Evolutionary conservation across 1,140 invertebrate genomes (phyloP).

Genomic region (Drosophila tristis): DNA sequence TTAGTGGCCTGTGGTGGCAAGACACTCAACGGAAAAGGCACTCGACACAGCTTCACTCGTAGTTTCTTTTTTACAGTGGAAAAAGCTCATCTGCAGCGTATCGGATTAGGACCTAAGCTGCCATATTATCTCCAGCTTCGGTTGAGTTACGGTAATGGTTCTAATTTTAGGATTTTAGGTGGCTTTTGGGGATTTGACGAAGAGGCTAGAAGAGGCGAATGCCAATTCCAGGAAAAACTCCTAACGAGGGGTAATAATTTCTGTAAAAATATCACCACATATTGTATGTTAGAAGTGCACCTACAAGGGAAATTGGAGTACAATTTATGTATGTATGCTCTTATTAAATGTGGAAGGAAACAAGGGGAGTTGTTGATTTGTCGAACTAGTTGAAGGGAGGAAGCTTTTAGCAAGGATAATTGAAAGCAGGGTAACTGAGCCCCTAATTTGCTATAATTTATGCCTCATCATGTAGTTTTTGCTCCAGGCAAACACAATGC

Average conservation of each 20-base stretch:
- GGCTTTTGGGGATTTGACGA: neutral
- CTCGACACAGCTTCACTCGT: no score
- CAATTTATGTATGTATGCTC: conserved; percentile 6
- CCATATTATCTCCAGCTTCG: conserved; percentile 13
- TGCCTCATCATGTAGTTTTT: no score
- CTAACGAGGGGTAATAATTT: conserved; percentile 1
- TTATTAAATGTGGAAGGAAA: neutral
- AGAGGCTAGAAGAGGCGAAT: conserved; percentile 10
- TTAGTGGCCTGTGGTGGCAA: conserved; percentile 11
- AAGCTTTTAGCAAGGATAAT: no score
- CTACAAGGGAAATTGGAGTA: neutral
- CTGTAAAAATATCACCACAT: conserved; percentile 18
- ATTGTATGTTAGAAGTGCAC: conserved; percentile 1
- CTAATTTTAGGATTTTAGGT: neutral
- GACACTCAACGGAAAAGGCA: no score
- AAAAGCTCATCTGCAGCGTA: neutral
- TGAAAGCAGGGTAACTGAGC: no score
- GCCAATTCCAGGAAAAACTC: conserved; percentile 3
- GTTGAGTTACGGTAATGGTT: neutral
- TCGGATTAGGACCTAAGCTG: conserved; percentile 16
- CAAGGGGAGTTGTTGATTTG: no score
- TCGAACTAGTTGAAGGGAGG: no score
- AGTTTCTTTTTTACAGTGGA: neutral
- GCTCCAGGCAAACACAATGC: no score
- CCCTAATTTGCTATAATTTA: no score